Evolutionary conservation across 2,113 vertebrate species (phyloP).

Genomic region (Tragelaphus imberbis): DNA sequence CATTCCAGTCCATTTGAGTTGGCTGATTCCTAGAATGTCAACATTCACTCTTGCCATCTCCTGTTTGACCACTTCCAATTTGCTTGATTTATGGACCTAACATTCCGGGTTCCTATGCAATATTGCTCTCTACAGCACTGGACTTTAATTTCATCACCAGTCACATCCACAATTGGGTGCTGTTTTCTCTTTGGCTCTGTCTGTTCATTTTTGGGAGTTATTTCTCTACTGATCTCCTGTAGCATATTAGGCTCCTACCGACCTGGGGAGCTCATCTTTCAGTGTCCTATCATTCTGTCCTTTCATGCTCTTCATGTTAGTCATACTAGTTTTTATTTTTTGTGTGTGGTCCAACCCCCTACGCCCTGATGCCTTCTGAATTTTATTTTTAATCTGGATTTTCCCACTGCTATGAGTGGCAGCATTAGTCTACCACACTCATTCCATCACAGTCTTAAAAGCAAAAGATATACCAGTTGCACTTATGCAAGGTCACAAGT

Average conservation of each 20-base stretch:
- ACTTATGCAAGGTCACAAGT: not conserved
- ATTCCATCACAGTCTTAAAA: not conserved
- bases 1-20: not conserved
- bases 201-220: not conserved
- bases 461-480: not conserved
- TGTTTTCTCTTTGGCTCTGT: not conserved
- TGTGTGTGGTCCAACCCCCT: not conserved
- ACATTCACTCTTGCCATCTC: not conserved
- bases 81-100: not conserved
- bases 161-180: not conserved
- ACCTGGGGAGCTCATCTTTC: not conserved
- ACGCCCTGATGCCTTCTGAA: not conserved
- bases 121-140: not conserved
- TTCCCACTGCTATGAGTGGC: not conserved
- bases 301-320: not conserved
- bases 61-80: not conserved
- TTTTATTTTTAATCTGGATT: not conserved
- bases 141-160: not conserved
- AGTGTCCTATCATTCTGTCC: not conserved
- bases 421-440: not conserved
- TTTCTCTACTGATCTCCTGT: not conserved
- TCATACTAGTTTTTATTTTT: not conserved
- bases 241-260: not conserved
- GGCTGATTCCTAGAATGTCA: not conserved
- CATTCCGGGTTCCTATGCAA: not conserved